Evolutionary conservation across 2,797 vertebrate genomes (phyloP).

Genomic region (Leuciscus waleckii): DNA sequence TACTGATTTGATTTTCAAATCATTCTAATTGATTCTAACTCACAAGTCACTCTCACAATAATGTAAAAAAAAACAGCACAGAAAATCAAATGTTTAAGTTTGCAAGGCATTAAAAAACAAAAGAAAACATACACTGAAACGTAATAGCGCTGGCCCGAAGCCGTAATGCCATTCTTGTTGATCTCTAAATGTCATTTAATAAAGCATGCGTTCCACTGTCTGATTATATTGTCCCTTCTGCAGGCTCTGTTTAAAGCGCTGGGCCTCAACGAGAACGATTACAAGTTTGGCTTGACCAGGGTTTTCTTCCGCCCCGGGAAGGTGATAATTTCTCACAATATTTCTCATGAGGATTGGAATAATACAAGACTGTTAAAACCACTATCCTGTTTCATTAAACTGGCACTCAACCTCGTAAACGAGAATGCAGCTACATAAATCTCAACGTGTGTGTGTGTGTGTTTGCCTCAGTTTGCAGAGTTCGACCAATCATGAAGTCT

Average conservation of each 20-base stretch:
- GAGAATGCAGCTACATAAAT: conserved; percentile 10
- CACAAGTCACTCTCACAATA: background rate
- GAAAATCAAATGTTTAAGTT: background rate
- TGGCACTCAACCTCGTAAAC: background rate
- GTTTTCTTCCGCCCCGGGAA: conserved; percentile 99
- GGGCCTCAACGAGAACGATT: conserved; percentile 94
- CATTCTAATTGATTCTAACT: background rate
- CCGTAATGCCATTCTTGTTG: background rate
- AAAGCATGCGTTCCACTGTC: background rate
- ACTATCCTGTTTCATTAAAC: conserved; percentile 1
- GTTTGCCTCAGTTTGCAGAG: conserved; percentile 88
- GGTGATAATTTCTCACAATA: conserved; percentile 74
- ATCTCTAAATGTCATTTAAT: conserved; percentile 1
- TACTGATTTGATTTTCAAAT: background rate
- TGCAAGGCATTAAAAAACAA: background rate
- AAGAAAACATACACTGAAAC: background rate
- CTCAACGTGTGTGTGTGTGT: background rate
- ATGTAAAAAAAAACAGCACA: background rate
- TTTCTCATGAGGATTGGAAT: conserved; percentile 7
- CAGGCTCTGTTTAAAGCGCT: conserved; percentile 98
- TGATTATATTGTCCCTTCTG: conserved; percentile 56
- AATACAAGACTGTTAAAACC: conserved; percentile 14
- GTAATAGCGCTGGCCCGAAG: background rate
- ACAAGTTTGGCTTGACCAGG: conserved; percentile 96
- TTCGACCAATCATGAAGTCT: conserved; percentile 99